A percentile compares a stretch with the other conserved stretches of the same genome.
Evolutionary conservation across 2,797 vertebrate species (phyloP).

Genomic region (Heteromormyrus szaboi): DNA sequence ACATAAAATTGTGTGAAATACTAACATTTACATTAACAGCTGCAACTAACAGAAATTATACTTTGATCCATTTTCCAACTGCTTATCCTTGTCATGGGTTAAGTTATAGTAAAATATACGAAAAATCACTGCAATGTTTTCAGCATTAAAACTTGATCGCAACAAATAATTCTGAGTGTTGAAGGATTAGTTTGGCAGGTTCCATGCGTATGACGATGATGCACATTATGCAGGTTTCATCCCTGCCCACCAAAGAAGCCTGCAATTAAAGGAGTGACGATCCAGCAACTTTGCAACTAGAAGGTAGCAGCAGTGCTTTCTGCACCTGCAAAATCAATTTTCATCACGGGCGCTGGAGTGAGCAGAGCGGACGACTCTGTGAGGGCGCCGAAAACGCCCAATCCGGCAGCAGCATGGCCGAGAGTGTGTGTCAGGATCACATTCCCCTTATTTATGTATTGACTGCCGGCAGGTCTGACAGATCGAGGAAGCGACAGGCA

Average conservation of each 20-base stretch:
- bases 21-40: not conserved
- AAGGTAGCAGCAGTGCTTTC: constrained; percentile 61
- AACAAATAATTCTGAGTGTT: not conserved
- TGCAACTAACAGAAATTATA: not conserved
- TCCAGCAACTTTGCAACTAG: constrained; percentile 45
- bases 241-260: constrained; percentile 46
- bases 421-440: constrained; percentile 58
- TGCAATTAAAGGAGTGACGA: constrained; percentile 43
- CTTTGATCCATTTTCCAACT: not conserved
- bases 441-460: constrained; percentile 61
- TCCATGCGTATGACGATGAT: not conserved
- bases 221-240: not conserved
- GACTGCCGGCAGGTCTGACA: constrained; percentile 63
- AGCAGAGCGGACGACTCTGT: constrained; percentile 54
- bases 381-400: constrained; percentile 65
- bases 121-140: not conserved
- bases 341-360: constrained; percentile 66
- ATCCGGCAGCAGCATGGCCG: constrained; percentile 60
- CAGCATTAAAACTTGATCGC: not conserved
- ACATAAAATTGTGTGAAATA: not conserved
- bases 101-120: not conserved
- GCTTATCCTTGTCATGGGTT: not conserved
- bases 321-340: constrained; percentile 65
- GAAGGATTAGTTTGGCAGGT: not conserved
- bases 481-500: constrained; percentile 51